Conservation (phyloP, 2,888 invertebrate genomes). For the Buathra laborator region DNA sequence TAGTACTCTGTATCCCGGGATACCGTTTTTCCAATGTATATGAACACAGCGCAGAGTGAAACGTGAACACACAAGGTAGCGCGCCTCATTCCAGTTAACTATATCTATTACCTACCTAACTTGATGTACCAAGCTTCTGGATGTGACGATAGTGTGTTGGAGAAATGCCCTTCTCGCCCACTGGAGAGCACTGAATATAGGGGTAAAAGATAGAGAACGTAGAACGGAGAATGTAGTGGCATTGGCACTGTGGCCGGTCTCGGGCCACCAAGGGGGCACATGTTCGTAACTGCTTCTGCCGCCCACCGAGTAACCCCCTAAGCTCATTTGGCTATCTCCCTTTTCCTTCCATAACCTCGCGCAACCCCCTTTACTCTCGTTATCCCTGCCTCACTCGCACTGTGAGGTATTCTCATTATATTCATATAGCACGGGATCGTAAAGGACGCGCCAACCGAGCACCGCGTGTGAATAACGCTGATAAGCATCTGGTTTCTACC, state of each 20-base stretch:
- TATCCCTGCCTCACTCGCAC: conserved; percentile 13
- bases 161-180: conserved; percentile 1
- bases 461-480: conserved; percentile 75
- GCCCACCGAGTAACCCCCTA: conserved; percentile 69
- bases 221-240: conserved; percentile 48
- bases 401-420: conserved; percentile 75
- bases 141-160: conserved; percentile 59
- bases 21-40: not conserved
- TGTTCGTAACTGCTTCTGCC: conserved; percentile 72
- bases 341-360: conserved; percentile 51
- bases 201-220: conserved; percentile 40
- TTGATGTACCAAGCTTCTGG: conserved; percentile 49
- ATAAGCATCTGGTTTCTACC: conserved; percentile 74
- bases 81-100: conserved; percentile 36
- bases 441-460: conserved; percentile 65
- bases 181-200: conserved; percentile 48
- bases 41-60: conserved; percentile 21
- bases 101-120: conserved; percentile 68
- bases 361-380: conserved; percentile 40
- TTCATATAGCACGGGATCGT: conserved; percentile 65
- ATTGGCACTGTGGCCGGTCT: conserved; percentile 53
- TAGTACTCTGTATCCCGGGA: not conserved
- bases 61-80: conserved; percentile 16
- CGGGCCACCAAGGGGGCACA: conserved; percentile 61
- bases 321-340: conserved; percentile 74